Evolutionary conservation across 2,888 invertebrate genomes (phyloP).

Genomic region (Cryptocephalus primarius): DNA sequence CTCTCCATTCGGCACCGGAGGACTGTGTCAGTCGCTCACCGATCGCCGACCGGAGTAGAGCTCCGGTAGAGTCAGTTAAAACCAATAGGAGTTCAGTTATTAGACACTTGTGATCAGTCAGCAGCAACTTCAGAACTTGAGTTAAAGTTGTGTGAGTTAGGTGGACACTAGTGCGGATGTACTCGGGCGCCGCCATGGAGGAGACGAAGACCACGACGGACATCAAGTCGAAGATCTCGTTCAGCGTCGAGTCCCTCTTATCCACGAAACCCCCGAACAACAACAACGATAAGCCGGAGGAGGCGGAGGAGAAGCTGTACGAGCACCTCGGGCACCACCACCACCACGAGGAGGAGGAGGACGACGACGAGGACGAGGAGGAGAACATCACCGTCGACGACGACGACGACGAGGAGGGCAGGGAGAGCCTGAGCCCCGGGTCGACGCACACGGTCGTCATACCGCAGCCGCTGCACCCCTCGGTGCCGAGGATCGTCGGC

Average conservation of each 20-base stretch:
- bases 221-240: slow-evolving; percentile 56
- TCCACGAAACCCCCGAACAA: slow-evolving; percentile 19
- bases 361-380: slow-evolving; percentile 39
- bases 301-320: slow-evolving; percentile 14
- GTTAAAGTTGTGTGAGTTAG: too few relatives aligned
- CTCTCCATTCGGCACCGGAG: slow-evolving; percentile 5
- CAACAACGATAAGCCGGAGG: slow-evolving; percentile 11
- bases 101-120: too few relatives aligned
- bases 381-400: slow-evolving; percentile 33
- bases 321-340: slow-evolving; percentile 20
- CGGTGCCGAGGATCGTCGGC: slow-evolving; percentile 44
- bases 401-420: slow-evolving; percentile 37
- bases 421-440: slow-evolving; percentile 39
- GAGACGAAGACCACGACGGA: slow-evolving; percentile 27
- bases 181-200: slow-evolving; percentile 27
- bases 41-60: too few relatives aligned
- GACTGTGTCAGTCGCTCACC: too few relatives aligned
- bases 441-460: slow-evolving; percentile 50
- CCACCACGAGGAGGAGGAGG: slow-evolving; percentile 25
- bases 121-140: too few relatives aligned
- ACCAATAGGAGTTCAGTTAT: too few relatives aligned
- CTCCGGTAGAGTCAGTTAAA: too few relatives aligned
- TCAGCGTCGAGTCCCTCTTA: slow-evolving; percentile 60
- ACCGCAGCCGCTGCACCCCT: slow-evolving; percentile 54
- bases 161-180: slow-evolving; percentile 7